Conservation (phyloP, 1,140 invertebrate species). For the Palaemon carinicauda region DNA sequence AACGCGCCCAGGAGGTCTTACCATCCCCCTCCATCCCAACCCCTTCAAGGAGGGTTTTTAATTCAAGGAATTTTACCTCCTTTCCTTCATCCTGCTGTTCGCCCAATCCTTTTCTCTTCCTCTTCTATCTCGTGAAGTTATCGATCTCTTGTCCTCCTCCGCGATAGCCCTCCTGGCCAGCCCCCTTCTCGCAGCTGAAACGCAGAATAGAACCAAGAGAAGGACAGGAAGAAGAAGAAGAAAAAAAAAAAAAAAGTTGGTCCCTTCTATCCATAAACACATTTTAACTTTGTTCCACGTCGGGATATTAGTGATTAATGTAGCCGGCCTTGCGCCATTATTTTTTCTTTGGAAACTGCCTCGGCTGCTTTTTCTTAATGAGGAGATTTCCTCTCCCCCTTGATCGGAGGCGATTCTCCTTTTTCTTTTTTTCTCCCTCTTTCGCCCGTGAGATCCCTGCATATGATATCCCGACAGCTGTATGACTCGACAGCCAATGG, state of each 20-base stretch:
- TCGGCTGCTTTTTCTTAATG: constrained; percentile 15
- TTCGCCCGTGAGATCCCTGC: not conserved
- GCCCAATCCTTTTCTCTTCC: too few relatives aligned
- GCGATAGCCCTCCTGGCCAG: too few relatives aligned
- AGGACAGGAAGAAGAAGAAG: too few relatives aligned
- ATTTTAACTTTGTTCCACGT: constrained; percentile 7
- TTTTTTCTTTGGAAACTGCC: not conserved
- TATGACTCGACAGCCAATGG: constrained; percentile 14
- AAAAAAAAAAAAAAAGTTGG: too few relatives aligned
- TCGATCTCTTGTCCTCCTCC: too few relatives aligned
- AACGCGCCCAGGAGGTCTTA: not conserved
- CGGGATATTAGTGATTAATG: constrained; percentile 29
- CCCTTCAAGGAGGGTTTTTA: too few relatives aligned
- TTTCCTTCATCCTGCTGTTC: too few relatives aligned
- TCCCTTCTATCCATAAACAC: constrained; percentile 6
- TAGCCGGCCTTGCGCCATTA: not conserved
- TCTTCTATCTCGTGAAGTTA: too few relatives aligned
- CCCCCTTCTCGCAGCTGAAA: too few relatives aligned
- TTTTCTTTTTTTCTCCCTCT: not conserved
- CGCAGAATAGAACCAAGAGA: too few relatives aligned
- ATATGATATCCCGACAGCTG: not conserved
- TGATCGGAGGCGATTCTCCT: not conserved
- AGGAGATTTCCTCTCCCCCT: not conserved
- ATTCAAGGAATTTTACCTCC: too few relatives aligned
- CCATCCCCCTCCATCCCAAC: not conserved